Conservation (phyloP, 2,113 vertebrate species). For the Orycteropus afer region DNA sequence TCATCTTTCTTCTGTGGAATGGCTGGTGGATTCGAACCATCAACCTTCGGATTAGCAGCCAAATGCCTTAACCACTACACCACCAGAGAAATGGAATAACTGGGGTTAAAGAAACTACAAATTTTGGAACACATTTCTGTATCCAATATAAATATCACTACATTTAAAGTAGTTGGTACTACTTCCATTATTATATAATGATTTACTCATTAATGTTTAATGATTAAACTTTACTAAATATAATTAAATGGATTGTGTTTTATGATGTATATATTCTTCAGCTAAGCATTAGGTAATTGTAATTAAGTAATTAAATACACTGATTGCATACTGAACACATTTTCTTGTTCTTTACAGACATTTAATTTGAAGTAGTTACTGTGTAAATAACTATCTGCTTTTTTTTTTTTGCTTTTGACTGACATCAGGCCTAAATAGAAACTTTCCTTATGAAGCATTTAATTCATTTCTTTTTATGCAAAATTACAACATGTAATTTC, state of each 20-base stretch:
- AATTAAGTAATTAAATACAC: slow-evolving; percentile 31
- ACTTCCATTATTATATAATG: slow-evolving; percentile 55
- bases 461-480: slow-evolving; percentile 60
- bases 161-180: slow-evolving; percentile 54
- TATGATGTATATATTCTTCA: slow-evolving; percentile 65
- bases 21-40: neutral
- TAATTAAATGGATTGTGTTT: slow-evolving; percentile 75
- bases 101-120: slow-evolving; percentile 30
- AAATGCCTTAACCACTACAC: neutral
- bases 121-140: slow-evolving; percentile 41
- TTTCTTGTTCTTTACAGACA: slow-evolving; percentile 56
- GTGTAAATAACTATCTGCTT: neutral
- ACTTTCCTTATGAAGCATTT: slow-evolving; percentile 49
- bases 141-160: neutral
- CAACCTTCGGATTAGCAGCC: neutral
- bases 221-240: slow-evolving; percentile 65
- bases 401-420: slow-evolving; percentile 25
- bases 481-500: slow-evolving; percentile 50
- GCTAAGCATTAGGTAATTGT: slow-evolving; percentile 67
- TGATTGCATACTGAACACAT: slow-evolving; percentile 55
- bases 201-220: slow-evolving; percentile 71
- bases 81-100: neutral
- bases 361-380: slow-evolving; percentile 63
- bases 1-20: neutral
- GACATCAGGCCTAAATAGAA: slow-evolving; percentile 25